Conservation (phyloP, 2,888 invertebrate genomes). For the Perithous albicinctus region DNA sequence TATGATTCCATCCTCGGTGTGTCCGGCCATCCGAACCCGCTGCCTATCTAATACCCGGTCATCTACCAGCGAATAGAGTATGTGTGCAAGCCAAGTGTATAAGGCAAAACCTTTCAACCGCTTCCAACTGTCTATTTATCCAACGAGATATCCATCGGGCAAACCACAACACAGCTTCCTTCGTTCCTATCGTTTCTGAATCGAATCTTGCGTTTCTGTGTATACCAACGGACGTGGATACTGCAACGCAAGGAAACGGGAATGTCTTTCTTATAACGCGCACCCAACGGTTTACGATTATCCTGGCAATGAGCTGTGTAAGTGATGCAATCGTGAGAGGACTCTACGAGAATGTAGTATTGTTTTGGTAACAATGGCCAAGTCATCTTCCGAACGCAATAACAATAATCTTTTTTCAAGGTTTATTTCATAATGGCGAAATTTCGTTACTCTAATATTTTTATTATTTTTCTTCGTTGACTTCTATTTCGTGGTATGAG, state of each 20-base stretch:
- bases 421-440: too few relatives aligned
- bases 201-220: conserved; percentile 32
- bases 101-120: conserved; percentile 28
- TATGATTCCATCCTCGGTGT: not conserved
- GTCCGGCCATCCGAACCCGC: not conserved
- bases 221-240: not conserved
- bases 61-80: conserved; percentile 1
- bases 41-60: conserved; percentile 5
- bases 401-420: too few relatives aligned
- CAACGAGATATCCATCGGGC: conserved; percentile 27
- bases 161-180: conserved; percentile 27
- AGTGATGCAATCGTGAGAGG: conserved; percentile 11
- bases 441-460: too few relatives aligned
- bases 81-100: not conserved
- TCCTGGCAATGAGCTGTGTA: conserved; percentile 16
- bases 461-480: too few relatives aligned
- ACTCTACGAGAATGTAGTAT: conserved; percentile 1
- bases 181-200: conserved; percentile 25
- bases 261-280: conserved; percentile 17
- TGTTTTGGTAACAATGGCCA: not conserved
- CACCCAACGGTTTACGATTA: conserved; percentile 23
- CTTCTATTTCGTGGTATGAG: too few relatives aligned
- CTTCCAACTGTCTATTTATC: conserved; percentile 40
- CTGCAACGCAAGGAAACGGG: not conserved
- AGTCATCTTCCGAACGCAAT: too few relatives aligned